Base-by-base conservation (phyloP, 2,888 invertebrate genomes). In the Hyposoter dolosus region DNA sequence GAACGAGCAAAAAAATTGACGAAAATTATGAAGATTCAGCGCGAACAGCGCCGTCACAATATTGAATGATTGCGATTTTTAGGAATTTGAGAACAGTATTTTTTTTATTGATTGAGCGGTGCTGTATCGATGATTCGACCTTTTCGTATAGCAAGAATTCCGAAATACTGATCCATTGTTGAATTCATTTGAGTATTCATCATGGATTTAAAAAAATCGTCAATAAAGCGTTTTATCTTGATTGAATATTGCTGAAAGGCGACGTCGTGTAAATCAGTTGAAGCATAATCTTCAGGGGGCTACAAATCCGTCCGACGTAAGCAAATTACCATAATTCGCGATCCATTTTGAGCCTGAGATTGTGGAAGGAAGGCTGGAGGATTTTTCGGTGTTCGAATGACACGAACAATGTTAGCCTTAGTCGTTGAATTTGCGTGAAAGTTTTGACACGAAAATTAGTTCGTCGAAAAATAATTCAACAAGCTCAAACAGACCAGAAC, bases 401-500 rank as follows among this genome's bases (percentile, higher is more conserved):
- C 6, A 28, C 60, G 6, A 60, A 28, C 28, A 15, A 28, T 12
- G 28, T 69, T 69, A 0, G 68, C 23, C 47, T 12, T 9, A 76
- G 40, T 35, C n/a, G 32, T 63, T 63, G 32, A 53, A 74, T 56
- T 60, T 17, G 23, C n/a, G 28, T 28, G 17, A 45, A 75, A 63
- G 32, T 45, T 63, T 60, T n/a, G 60, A 75, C 40, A 75, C 28
- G 28, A 63, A 75, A 63, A 45, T 60, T 45, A 74, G 23, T 50
- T 19, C 28, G 43, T 43, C 5, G 45, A 47, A 77, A 75, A 66
- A 78, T 32, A 12, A 69, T 43, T 69, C 53, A 53, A 69, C 78
- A 69, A 78, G 17, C n/a, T 60, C 28, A 43, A 69, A 69, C 56
- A 43, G 53, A 3, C 23, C 47, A 66, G 32, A 66, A 65, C 10